Evolutionary conservation across 2,888 invertebrate genomes (phyloP).

Genomic region (Chrysotoxum bicinctum): DNA sequence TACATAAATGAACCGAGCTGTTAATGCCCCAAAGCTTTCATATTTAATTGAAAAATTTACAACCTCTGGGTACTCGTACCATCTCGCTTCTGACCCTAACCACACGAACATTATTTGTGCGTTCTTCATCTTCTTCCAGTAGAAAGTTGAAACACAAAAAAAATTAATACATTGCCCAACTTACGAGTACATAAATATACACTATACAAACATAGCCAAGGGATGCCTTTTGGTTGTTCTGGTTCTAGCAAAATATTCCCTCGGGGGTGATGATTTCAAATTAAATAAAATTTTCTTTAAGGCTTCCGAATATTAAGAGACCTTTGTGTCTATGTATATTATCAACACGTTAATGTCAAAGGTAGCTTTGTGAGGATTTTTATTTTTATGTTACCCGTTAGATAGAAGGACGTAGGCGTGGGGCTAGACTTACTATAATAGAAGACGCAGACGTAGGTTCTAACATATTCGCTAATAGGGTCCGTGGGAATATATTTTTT

Average conservation of each 20-base stretch:
- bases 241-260: slow-evolving; percentile 31
- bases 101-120: not conserved
- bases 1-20: not conserved
- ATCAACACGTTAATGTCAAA: slow-evolving; percentile 29
- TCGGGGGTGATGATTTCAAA: slow-evolving; percentile 46
- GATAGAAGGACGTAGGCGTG: not conserved
- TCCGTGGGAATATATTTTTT: not conserved
- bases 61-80: slow-evolving; percentile 25
- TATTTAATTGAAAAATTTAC: slow-evolving; percentile 52
- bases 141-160: not conserved
- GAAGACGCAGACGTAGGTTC: not conserved
- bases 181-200: not conserved
- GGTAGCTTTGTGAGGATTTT: slow-evolving; percentile 7
- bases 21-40: slow-evolving; percentile 19
- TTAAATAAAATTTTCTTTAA: slow-evolving; percentile 43
- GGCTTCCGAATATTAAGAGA: slow-evolving; percentile 26
- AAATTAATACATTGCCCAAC: not conserved
- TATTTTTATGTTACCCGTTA: slow-evolving; percentile 9
- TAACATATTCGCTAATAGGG: not conserved
- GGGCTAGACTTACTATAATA: not conserved
- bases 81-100: not conserved
- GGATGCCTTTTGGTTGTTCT: slow-evolving; percentile 9
- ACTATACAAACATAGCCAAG: not conserved
- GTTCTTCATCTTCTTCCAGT: not conserved
- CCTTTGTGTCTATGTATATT: not conserved